A percentile compares a stretch with the other conserved stretches of the same genome.
These are phyloP conservation scores for Eristalinus sepulchralis DNA, from an alignment of 2,888 invertebrate genomes.

Conservation along the genomic window DNA sequence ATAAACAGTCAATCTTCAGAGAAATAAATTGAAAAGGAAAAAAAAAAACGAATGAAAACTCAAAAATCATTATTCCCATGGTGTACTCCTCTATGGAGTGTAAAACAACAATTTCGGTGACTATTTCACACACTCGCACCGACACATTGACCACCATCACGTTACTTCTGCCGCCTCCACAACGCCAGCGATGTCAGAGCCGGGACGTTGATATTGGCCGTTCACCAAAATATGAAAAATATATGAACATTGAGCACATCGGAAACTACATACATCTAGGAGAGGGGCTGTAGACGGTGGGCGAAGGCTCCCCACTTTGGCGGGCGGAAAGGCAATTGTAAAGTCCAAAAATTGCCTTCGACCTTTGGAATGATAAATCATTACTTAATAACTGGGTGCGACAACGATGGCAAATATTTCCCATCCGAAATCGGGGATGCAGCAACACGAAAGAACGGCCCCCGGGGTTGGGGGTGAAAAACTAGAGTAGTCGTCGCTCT, in stretches of 20 bases:
- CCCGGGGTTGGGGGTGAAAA: slow-evolving; percentile 23
- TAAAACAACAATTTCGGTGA: slow-evolving; percentile 62
- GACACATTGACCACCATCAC: slow-evolving; percentile 21
- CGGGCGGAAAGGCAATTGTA: slow-evolving; percentile 62
- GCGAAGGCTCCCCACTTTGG: not conserved
- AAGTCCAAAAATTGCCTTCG: slow-evolving; percentile 69
- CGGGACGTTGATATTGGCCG: slow-evolving; percentile 3
- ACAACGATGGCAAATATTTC: slow-evolving; percentile 72
- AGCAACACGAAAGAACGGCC: slow-evolving; percentile 30
- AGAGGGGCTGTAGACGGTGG: not conserved
- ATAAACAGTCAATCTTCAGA: slow-evolving; percentile 42
- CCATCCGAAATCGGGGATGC: slow-evolving; percentile 60
- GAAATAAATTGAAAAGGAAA: not conserved
- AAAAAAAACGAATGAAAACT: not conserved
- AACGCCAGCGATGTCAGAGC: slow-evolving; percentile 6
- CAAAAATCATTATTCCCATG: slow-evolving; percentile 66
- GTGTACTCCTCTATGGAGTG: slow-evolving; percentile 58
- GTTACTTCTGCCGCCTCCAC: not conserved
- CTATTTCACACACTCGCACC: slow-evolving; percentile 60
- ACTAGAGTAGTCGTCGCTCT: slow-evolving; percentile 36
- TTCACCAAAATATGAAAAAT: slow-evolving; percentile 55
- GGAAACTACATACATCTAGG: slow-evolving; percentile 29
- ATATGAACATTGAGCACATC: slow-evolving; percentile 60
- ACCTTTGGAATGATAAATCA: slow-evolving; percentile 68
- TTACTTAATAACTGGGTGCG: slow-evolving; percentile 72